Evolutionary conservation across 2,888 invertebrate genomes (phyloP), one percentile per base, ranked within the genome.

Genomic region (Rotaria sp.): DNA sequence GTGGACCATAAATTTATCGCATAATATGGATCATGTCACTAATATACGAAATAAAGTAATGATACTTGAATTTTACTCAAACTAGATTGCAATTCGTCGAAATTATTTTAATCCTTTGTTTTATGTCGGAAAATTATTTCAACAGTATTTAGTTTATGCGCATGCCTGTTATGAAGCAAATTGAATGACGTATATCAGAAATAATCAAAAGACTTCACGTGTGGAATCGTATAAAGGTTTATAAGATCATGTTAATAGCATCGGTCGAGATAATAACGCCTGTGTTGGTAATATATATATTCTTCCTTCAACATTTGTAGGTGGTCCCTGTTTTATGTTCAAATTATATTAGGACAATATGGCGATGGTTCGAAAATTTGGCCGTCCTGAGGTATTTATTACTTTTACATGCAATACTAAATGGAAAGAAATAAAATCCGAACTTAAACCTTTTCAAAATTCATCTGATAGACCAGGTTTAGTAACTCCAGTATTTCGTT

Each of bases 301-400:
- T n/a, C 87, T 91, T 11, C 89, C 90, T 15, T 80, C 87, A 38
- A 35, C 84, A 11, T 91, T 90, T 87, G 87, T 87, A n/a, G 90
- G 90, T 21, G 88, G 89, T 50, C 90, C 90, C 13, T 88, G 91
- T 41, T 88, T 89, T 87, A 90, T 91, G 90, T 87, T 89, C 55
- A 89, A 91, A 88, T 88, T 89, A 55, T 90, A 89, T 88, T 90
- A 92, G 87, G 91, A 92, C 89, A 90, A 91, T 0, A 92, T 92
- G 91, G 88, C 90, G 26, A 90, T 91, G 84, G 91, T 92, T 10
- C 55, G 89, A 59, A 90, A 90, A 87, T 90, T 88, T 89, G 92
- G 92, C 5, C 89, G 89, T 87, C 91, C 91, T 41, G 90, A 90
- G 88, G 88, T 91, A 26, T 92, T 92, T 88, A 89, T 87, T 38